phyloP scores from a whole-genome alignment of 2,888 invertebrate genomes.

The Pycnomerus fuliginosus region DNA sequence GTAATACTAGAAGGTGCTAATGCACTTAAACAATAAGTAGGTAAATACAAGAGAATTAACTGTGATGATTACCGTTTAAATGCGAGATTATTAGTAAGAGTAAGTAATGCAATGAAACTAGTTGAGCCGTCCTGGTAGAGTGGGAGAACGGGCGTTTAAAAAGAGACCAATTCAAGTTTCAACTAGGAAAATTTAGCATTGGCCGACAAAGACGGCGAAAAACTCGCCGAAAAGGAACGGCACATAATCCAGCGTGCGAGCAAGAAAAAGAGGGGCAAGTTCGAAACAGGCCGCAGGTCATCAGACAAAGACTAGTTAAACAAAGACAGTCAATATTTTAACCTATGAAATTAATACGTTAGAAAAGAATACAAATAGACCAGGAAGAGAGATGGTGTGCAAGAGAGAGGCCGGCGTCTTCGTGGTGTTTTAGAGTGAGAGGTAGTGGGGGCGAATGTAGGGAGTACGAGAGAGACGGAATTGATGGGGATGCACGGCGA shows the following conservation, averaged over 20 bases:
- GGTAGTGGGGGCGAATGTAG: constrained; percentile 24
- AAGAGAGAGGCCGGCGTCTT: constrained; percentile 14
- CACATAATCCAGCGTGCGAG: constrained; percentile 57
- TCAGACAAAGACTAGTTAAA: constrained; percentile 44
- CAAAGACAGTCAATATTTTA: constrained; percentile 45
- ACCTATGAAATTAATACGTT: constrained; percentile 51
- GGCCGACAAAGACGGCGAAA: constrained; percentile 28
- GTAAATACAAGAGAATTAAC: too few species aligned
- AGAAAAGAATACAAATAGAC: constrained; percentile 49
- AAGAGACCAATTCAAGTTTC: constrained; percentile 45
- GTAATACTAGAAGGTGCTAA: too few species aligned
- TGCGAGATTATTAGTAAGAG: too few species aligned
- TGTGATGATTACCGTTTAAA: too few species aligned
- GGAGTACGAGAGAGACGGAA: constrained; percentile 36
- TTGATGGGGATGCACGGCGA: constrained; percentile 44
- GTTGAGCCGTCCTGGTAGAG: constrained; percentile 12
- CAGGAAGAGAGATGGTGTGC: constrained; percentile 35
- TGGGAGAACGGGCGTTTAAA: constrained; percentile 26
- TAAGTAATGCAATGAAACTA: neutral
- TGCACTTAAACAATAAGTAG: too few species aligned
- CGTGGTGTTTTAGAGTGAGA: too few species aligned
- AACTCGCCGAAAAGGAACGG: too few species aligned
- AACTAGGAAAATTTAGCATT: constrained; percentile 44
- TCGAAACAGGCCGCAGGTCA: constrained; percentile 44
- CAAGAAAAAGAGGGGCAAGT: constrained; percentile 55